Conservation (phyloP, 2,888 invertebrate genomes). For the Hyposoter didymator region DNA sequence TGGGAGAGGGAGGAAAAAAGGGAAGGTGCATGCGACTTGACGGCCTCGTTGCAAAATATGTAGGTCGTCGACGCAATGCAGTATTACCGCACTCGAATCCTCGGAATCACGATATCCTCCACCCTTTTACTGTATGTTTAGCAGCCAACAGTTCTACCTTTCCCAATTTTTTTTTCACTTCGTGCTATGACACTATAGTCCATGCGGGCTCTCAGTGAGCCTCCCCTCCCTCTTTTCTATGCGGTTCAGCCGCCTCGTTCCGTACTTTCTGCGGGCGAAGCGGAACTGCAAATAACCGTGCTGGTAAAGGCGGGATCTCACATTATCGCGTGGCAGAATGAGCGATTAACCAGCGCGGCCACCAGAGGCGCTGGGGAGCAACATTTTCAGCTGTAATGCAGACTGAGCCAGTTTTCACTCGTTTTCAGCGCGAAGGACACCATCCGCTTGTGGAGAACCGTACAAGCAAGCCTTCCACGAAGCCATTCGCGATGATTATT, state of each 20-base stretch:
- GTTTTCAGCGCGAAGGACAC: not conserved
- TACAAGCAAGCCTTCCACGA: not conserved
- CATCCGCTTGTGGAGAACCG: not conserved
- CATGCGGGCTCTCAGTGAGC: too few relatives aligned
- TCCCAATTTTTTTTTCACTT: not conserved
- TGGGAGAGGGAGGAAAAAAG: not conserved
- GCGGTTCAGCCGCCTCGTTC: too few relatives aligned
- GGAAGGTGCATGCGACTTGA: slow-evolving; percentile 72
- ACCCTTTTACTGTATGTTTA: slow-evolving; percentile 18
- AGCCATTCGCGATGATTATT: not conserved
- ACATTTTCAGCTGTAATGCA: not conserved
- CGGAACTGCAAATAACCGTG: not conserved
- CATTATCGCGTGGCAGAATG: not conserved
- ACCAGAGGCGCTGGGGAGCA: not conserved
- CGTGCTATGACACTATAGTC: too few relatives aligned
- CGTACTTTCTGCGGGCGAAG: not conserved
- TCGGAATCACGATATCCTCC: slow-evolving; percentile 53
- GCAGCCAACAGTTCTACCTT: not conserved
- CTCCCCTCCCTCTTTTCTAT: too few relatives aligned
- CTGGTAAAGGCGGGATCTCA: not conserved
- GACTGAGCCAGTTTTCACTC: not conserved
- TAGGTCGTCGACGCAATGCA: slow-evolving; percentile 82
- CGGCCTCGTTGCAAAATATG: slow-evolving; percentile 77
- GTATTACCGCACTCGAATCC: slow-evolving; percentile 72
- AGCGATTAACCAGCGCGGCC: not conserved